A percentile compares a stretch with the other conserved stretches of the same genome.
Evolutionary conservation across 2,797 vertebrate species (phyloP).

Genomic region (Clarias pachynema): DNA sequence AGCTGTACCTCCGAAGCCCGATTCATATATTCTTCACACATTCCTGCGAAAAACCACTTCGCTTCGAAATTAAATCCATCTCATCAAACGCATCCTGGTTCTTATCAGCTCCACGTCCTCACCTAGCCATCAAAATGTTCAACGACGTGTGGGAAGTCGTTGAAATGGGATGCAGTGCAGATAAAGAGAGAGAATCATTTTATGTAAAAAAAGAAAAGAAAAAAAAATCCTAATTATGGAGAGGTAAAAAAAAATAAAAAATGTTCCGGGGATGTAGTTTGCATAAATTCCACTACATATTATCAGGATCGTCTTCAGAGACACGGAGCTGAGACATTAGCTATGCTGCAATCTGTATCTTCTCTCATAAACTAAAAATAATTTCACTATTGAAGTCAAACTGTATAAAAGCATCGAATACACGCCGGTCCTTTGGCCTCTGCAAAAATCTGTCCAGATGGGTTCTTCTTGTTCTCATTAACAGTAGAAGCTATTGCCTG

Average conservation of each 20-base stretch:
- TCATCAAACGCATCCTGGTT: slow-evolving; percentile 34
- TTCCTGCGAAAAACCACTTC: slow-evolving; percentile 19
- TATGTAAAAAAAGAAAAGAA: background rate
- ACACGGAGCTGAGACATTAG: background rate
- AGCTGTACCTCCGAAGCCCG: slow-evolving; percentile 5
- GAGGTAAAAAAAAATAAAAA: background rate
- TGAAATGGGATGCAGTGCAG: slow-evolving; percentile 10
- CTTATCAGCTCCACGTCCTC: slow-evolving; percentile 29
- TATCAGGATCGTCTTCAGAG: background rate
- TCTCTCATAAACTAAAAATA: background rate
- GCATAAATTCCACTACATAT: background rate
- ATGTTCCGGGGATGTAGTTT: background rate
- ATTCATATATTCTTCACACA: slow-evolving; percentile 33
- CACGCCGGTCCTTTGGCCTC: background rate
- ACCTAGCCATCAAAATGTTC: slow-evolving; percentile 3
- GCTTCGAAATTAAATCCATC: slow-evolving; percentile 34
- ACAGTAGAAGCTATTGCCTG: background rate
- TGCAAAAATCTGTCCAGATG: background rate
- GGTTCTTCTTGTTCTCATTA: background rate
- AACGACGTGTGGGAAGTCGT: slow-evolving; percentile 13
- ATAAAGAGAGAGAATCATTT: slow-evolving; percentile 22
- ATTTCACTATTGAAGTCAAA: background rate
- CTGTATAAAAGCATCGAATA: slow-evolving; percentile 1
- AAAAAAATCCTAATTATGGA: slow-evolving; percentile 19
- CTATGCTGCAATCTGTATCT: background rate